Evolutionary conservation across 1,140 invertebrate species (phyloP).

Genomic region (Ridgeia piscesae): DNA sequence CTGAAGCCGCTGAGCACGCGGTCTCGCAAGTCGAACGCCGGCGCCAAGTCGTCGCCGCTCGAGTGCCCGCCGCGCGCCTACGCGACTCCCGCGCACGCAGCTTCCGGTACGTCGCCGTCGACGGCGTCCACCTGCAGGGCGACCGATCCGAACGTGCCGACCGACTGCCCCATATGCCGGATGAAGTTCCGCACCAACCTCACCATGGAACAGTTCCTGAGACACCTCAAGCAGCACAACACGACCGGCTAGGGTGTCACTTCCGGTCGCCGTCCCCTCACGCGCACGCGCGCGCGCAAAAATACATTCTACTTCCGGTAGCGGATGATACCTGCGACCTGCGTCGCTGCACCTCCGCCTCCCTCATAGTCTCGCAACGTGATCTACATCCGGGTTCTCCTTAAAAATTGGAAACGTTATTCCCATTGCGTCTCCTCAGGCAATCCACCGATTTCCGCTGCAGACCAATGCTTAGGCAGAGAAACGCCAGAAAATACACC

Average conservation of each 20-base stretch:
- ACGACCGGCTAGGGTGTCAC: too few relatives aligned
- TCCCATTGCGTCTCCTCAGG: background rate
- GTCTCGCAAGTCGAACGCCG: background rate
- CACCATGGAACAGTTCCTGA: background rate
- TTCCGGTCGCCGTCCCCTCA: background rate
- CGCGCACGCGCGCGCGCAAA: too few relatives aligned
- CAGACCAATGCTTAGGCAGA: background rate
- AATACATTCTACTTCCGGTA: background rate
- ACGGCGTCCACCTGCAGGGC: too few relatives aligned
- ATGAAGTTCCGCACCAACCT: background rate
- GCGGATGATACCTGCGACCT: background rate
- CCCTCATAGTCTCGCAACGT: background rate
- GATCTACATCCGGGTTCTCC: background rate
- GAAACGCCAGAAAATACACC: background rate
- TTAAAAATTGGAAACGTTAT: background rate
- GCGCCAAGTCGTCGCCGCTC: background rate
- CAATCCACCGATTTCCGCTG: background rate
- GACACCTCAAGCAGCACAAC: background rate
- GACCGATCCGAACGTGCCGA: background rate
- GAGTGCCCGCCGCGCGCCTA: background rate
- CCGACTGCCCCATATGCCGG: background rate
- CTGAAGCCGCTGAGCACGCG: background rate
- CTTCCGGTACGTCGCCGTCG: too few relatives aligned
- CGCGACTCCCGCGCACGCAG: too few relatives aligned
- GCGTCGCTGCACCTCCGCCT: background rate